These are phyloP conservation scores for Dendroctonus ponderosae DNA, from an alignment of 1,140 invertebrate genomes.

Conservation along the genomic window DNA sequence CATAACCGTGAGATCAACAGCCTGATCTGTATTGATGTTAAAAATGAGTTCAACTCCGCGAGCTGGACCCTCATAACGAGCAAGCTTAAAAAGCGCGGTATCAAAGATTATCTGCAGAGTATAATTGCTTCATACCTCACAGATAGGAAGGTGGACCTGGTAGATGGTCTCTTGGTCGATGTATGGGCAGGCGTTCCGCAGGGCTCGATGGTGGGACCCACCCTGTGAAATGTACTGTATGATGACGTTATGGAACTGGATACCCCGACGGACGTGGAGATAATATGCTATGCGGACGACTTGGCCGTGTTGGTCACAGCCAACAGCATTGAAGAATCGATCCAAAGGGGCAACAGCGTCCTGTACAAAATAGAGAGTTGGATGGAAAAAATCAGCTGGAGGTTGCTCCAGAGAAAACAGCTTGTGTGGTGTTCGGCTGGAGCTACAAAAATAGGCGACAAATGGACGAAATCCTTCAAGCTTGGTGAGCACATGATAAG, in stretches of 20 bases:
- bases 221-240: constrained; percentile 6
- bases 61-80: no score
- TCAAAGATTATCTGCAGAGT: no score
- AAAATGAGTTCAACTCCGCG: no score
- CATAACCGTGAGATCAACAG: no score
- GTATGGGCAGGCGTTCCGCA: constrained; percentile 6
- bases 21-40: no score
- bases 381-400: not conserved
- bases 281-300: constrained; percentile 6
- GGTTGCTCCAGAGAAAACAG: constrained; percentile 36
- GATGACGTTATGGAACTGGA: not conserved
- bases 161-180: no score
- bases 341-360: constrained; percentile 15
- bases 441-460: constrained; percentile 12
- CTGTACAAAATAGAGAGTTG: not conserved
- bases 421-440: constrained; percentile 36
- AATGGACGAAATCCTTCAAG: constrained; percentile 12
- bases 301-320: not conserved
- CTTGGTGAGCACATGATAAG: constrained; percentile 4
- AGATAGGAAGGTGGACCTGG: no score
- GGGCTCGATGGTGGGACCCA: constrained; percentile 9
- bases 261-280: not conserved
- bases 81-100: no score
- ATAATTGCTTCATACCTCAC: no score
- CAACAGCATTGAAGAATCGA: constrained; percentile 7